These are phyloP conservation scores for Pristionchus entomophagus DNA, from an alignment of 2,888 invertebrate genomes.

Conservation along the genomic window DNA sequence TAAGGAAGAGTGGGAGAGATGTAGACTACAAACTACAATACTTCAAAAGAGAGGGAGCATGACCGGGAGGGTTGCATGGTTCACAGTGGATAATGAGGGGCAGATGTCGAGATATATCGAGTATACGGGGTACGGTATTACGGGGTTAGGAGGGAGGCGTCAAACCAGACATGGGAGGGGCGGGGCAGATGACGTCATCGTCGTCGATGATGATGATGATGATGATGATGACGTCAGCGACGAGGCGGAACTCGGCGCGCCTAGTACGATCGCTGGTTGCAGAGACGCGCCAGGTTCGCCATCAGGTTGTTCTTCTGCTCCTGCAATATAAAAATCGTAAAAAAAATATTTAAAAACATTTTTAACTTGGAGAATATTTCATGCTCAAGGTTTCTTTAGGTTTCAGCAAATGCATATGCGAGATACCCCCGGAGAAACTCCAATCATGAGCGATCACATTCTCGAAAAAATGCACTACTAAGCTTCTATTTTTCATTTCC, in stretches of 20 bases:
- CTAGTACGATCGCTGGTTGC: constrained; percentile 40
- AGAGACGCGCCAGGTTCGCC: constrained; percentile 43
- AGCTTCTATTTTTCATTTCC: too few species aligned
- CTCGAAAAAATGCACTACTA: too few species aligned
- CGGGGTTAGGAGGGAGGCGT: not conserved
- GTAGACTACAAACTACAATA: not conserved
- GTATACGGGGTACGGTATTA: not conserved
- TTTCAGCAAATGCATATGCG: too few species aligned
- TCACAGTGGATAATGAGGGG: not conserved
- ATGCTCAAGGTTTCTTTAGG: too few species aligned
- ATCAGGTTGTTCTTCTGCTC: constrained; percentile 46
- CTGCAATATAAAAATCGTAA: not conserved
- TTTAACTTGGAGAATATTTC: too few species aligned
- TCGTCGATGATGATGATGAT: not conserved
- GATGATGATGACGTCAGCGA: constrained; percentile 13
- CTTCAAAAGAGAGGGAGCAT: not conserved
- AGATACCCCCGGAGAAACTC: too few species aligned
- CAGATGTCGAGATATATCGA: not conserved
- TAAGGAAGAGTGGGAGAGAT: not conserved
- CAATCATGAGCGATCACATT: too few species aligned
- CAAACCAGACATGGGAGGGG: not conserved
- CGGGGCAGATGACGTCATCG: not conserved
- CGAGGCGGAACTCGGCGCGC: not conserved
- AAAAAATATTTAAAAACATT: too few species aligned
- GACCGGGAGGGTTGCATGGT: not conserved